These are phyloP conservation scores for Conchocele bisecta DNA, from an alignment of 2,888 invertebrate species.

Conservation along the genomic window DNA sequence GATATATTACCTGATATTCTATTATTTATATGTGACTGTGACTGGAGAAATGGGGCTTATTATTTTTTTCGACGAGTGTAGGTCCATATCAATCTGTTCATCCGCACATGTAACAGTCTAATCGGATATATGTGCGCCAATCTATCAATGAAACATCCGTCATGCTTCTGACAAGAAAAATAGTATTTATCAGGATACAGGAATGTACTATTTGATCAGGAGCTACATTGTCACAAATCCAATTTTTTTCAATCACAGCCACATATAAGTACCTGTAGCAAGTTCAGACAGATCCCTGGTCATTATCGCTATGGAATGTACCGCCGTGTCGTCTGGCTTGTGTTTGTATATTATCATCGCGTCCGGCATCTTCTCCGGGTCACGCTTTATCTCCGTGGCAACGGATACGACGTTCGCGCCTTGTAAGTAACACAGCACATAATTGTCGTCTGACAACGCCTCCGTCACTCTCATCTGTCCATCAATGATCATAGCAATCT, in stretches of 20 bases:
- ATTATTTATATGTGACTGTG: no score
- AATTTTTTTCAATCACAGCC: neutral
- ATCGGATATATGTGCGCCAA: neutral
- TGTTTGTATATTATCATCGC: conserved; percentile 57
- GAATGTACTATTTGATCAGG: no score
- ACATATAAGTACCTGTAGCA: conserved; percentile 50
- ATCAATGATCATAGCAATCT: conserved; percentile 46
- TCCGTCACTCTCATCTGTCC: conserved; percentile 59
- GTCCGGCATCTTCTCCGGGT: conserved; percentile 62
- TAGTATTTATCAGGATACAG: neutral
- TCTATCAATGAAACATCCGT: no score
- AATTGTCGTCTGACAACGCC: conserved; percentile 41
- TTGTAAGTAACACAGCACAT: conserved; percentile 49
- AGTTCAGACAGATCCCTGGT: conserved; percentile 61
- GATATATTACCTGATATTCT: neutral
- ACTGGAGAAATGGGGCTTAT: no score
- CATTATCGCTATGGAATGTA: conserved; percentile 57
- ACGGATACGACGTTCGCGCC: conserved; percentile 57
- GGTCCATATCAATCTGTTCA: no score
- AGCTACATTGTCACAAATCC: no score
- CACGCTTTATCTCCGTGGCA: conserved; percentile 61
- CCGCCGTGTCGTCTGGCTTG: conserved; percentile 18
- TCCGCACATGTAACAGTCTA: neutral
- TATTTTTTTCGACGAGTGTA: no score
- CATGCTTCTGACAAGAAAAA: no score